phyloP scores from a whole-genome alignment of 2,113 vertebrate genomes.

The Regulus satrapa region DNA sequence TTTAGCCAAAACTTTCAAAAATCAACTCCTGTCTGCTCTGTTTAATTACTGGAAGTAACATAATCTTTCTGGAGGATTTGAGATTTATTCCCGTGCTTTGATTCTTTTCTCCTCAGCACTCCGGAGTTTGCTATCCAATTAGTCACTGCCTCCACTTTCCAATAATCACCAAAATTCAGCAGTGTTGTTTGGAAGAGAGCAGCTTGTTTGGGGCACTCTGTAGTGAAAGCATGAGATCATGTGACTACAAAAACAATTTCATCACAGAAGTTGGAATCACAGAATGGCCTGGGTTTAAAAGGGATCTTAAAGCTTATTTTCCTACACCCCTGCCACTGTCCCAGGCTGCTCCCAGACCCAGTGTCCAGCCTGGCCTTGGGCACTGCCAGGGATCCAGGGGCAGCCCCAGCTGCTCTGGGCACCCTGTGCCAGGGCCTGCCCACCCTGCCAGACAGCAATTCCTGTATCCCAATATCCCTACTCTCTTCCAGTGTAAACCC shows the following conservation, averaged over 20 bases:
- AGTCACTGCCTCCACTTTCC: neutral
- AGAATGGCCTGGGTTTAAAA: too few relatives aligned
- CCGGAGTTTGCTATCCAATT: neutral
- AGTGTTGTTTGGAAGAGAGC: neutral
- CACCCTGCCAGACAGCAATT: neutral
- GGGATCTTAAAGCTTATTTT: neutral
- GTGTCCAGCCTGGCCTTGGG: neutral
- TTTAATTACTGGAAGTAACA: neutral
- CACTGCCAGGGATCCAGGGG: neutral
- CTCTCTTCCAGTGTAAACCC: accelerated
- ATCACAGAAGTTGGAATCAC: neutral
- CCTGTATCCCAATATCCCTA: accelerated
- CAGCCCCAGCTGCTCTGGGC: neutral
- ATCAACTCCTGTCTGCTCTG: neutral
- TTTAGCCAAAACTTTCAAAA: neutral
- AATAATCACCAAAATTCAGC: neutral
- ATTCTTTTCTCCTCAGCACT: neutral
- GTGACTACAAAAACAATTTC: neutral
- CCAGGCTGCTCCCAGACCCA: neutral
- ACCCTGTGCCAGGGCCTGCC: neutral
- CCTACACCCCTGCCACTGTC: neutral
- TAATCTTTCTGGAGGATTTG: neutral
- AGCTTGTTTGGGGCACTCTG: neutral
- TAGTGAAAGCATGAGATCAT: neutral
- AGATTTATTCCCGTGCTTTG: neutral